phyloP scores from a whole-genome alignment of 2,113 vertebrate genomes.

The Vanacampus margaritifer region DNA sequence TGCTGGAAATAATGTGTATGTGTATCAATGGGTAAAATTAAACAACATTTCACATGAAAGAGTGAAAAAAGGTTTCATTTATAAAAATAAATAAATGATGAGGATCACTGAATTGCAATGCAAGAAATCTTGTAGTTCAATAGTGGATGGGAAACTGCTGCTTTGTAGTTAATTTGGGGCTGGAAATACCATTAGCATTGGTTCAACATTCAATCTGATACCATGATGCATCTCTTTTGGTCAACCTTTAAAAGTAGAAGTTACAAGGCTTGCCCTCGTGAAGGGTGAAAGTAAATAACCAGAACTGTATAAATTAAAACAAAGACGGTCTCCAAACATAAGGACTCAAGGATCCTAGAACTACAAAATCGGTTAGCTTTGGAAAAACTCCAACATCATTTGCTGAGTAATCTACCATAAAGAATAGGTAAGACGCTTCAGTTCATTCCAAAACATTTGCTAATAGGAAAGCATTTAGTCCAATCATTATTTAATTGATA shows the following conservation, averaged over 20 bases:
- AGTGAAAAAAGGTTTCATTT: background rate
- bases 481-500: background rate
- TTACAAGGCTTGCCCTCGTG: background rate
- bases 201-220: background rate
- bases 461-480: background rate
- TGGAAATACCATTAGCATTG: background rate
- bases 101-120: background rate
- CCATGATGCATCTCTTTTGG: background rate
- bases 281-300: background rate
- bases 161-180: background rate
- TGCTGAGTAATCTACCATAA: background rate
- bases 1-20: background rate
- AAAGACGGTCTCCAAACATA: background rate
- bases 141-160: background rate
- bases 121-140: background rate
- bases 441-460: background rate
- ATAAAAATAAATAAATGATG: background rate
- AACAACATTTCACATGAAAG: background rate
- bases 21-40: background rate
- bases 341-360: no score
- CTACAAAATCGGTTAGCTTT: background rate
- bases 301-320: background rate
- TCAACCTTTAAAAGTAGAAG: background rate
- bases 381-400: no score
- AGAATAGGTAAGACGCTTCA: background rate